Base-by-base conservation (phyloP, 2,797 vertebrate species). In the Crotalus adamanteus region DNA sequence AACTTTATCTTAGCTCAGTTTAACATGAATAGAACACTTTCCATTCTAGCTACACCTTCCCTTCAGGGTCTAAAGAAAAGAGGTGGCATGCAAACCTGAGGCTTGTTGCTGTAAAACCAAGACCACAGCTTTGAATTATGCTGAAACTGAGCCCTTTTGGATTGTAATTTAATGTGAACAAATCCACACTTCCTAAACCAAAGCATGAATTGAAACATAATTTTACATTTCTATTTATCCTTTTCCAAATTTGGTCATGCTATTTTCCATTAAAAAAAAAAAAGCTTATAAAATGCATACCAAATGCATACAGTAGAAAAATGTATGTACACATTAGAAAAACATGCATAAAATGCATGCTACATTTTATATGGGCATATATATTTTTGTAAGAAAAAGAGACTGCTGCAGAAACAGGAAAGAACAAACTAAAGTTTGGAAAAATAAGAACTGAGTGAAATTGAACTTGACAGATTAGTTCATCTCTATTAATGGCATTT, bases 391-490 rank as follows among this genome's bases (percentile, higher is more conserved):
- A 12, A 83, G 20, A 59, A 57, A 78, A 47, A 83, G 20, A 83
- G 11, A 83, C 42, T 83, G 78, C 78, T 83, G 42, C 22, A 47
- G 78, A 26, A 83, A 83, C 42, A 83, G 78, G 42, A 83, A 47
- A 25, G 78, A 83, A 47, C 20, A 83, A 83, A 83, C 78, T 83
- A 83, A 83, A 47, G 42, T 47, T 83, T 83, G 78, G 73, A 83
- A 83, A 47, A 83, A 83, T 83, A 83, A 83, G 78, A 47, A 83
- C n/a, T 87, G 28, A 37, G 3, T 87, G 18, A 56, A 57, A 87
- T 57, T 87, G 86, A 87, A 87, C 56, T 93, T 95, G 95, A 94
- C 63, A 31, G 22, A 94, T 22, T 7, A 13, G 26, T 51, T 91
- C 26, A 73, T 88, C 28, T 88, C 31, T 31, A 6, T 3, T 1